Percentiles rank a stretch among this genome's conserved stretches.
These are phyloP conservation scores for Lepidocyrtinus sp. DNA, from an alignment of 2,888 invertebrate species.

Conservation along the genomic window DNA sequence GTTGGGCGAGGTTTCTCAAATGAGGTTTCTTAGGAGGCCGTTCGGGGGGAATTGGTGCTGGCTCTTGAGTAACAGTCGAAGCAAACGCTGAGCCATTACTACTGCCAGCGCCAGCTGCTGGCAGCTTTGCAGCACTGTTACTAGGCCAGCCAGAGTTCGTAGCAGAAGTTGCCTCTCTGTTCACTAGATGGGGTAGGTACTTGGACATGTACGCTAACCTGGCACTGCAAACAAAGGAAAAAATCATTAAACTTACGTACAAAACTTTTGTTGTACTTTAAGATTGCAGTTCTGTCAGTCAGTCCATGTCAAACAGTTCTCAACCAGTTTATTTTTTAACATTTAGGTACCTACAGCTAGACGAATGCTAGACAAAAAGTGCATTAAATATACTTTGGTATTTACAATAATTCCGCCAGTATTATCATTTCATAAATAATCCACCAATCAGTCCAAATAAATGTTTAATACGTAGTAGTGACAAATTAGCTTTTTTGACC, in stretches of 20 bases:
- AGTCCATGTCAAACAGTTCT: too few species aligned
- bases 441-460: too few species aligned
- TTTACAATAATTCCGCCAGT: too few species aligned
- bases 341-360: too few species aligned
- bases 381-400: too few species aligned
- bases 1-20: constrained; percentile 73
- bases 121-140: constrained; percentile 44
- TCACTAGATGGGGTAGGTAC: constrained; percentile 69
- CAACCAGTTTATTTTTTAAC: too few species aligned
- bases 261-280: constrained; percentile 7
- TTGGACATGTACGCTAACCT: constrained; percentile 69
- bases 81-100: constrained; percentile 28
- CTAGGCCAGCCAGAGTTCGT: constrained; percentile 29
- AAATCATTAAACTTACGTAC: neutral
- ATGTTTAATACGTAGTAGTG: too few species aligned
- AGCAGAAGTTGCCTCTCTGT: constrained; percentile 58
- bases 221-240: constrained; percentile 61
- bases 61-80: constrained; percentile 58
- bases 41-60: constrained; percentile 74
- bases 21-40: constrained; percentile 85
- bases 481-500: too few species aligned
- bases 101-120: constrained; percentile 40
- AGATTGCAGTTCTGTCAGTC: too few species aligned
- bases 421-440: too few species aligned
- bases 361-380: too few species aligned